Percentiles rank a stretch among this genome's conserved stretches.
Conservation (phyloP, 2,113 vertebrate species). For the Neotragus moschatus region DNA sequence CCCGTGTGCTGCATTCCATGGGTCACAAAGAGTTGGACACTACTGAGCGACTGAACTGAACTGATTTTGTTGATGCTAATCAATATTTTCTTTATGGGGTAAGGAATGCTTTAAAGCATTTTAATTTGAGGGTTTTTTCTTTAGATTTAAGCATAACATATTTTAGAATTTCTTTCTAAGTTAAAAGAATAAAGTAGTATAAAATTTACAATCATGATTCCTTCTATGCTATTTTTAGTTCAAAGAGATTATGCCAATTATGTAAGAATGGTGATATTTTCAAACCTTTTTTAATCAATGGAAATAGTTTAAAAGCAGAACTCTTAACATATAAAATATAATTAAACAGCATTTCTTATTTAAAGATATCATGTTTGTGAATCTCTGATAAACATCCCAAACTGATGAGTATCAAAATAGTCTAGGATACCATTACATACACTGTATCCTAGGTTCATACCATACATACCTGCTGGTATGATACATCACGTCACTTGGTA, state of each 20-base stretch:
- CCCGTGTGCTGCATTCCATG: not conserved
- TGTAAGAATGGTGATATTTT: not conserved
- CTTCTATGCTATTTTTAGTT: not conserved
- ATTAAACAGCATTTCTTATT: not conserved
- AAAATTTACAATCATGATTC: not conserved
- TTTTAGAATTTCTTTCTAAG: not conserved
- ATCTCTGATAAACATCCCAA: not conserved
- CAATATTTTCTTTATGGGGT: not conserved
- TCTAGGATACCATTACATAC: not conserved
- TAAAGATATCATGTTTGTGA: not conserved
- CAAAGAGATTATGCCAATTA: not conserved
- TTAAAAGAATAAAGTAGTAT: not conserved
- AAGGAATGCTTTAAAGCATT: not conserved
- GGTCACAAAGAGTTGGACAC: not conserved
- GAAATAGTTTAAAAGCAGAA: not conserved
- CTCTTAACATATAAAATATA: not conserved
- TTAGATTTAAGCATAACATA: not conserved
- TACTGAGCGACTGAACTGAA: not conserved
- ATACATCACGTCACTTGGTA: rapidly evolving
- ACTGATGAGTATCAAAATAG: not conserved
- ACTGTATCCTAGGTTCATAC: not conserved
- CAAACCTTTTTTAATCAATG: not conserved
- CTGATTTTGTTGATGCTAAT: not conserved
- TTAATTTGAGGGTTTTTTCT: not conserved
- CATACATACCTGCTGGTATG: not conserved